Percentiles rank a stretch among this genome's conserved stretches.
Evolutionary conservation across 2,888 invertebrate genomes (phyloP).

Genomic region (Escarpia spicata): DNA sequence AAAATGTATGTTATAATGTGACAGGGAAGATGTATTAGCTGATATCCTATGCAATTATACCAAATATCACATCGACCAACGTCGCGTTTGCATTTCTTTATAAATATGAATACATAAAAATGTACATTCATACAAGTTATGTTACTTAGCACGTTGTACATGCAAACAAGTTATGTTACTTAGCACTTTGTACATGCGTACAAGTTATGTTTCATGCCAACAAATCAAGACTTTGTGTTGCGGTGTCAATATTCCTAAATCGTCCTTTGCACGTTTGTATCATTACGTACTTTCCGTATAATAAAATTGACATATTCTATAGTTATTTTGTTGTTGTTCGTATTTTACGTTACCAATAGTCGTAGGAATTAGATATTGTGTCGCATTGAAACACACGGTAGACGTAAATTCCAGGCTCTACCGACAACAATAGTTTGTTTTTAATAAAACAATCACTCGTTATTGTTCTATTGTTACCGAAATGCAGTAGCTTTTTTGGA

Average conservation of each 20-base stretch:
- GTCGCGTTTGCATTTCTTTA: neutral
- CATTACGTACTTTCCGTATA: neutral
- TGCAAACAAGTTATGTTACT: neutral
- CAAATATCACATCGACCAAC: neutral
- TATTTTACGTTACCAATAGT: neutral
- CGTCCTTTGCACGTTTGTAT: neutral
- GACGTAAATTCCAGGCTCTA: too few relatives aligned
- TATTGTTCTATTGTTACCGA: too few relatives aligned
- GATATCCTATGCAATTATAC: neutral
- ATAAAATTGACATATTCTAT: constrained; percentile 4
- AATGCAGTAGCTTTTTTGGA: too few relatives aligned
- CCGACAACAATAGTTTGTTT: too few relatives aligned
- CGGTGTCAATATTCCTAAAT: neutral
- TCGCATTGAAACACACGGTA: too few relatives aligned
- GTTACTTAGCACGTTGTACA: neutral
- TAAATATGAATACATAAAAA: neutral
- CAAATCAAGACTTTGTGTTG: neutral
- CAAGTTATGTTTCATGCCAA: neutral
- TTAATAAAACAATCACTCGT: too few relatives aligned
- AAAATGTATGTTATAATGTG: neutral
- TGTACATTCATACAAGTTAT: neutral
- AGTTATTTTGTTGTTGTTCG: neutral
- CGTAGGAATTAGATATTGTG: too few relatives aligned
- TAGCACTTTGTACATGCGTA: neutral
- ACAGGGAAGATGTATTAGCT: neutral